Conservation (phyloP, 1,140 invertebrate genomes). For the Brachionus paranguensis region DNA sequence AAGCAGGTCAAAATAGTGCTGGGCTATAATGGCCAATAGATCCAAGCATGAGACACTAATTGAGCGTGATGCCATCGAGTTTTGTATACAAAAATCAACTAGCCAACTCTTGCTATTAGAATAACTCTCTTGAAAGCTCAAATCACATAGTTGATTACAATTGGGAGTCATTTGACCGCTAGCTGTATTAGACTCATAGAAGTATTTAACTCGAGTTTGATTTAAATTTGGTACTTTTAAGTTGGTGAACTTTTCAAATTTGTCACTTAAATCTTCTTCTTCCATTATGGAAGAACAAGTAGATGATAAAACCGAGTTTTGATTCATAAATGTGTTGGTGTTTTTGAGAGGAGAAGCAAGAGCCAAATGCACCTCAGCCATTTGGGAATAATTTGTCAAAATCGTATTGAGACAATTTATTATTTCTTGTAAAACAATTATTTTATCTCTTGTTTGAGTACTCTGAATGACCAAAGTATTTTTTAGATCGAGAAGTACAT, state of each 20-base stretch:
- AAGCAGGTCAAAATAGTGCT: slow-evolving; percentile 23
- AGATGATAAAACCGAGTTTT: not conserved
- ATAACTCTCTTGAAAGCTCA: not conserved
- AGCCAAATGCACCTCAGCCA: slow-evolving; percentile 37
- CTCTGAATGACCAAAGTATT: not conserved
- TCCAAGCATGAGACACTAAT: slow-evolving; percentile 16
- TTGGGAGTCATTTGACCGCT: slow-evolving; percentile 26
- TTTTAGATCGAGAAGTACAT: not conserved
- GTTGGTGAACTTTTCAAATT: not conserved
- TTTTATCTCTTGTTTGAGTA: not conserved
- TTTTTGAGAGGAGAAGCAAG: not conserved
- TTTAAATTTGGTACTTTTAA: slow-evolving; percentile 4
- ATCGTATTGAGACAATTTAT: slow-evolving; percentile 7
- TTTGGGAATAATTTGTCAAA: not conserved
- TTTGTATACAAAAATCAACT: slow-evolving; percentile 31
- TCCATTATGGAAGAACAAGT: not conserved
- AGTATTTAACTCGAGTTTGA: slow-evolving; percentile 21
- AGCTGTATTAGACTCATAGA: slow-evolving; percentile 13
- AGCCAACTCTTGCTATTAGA: not conserved
- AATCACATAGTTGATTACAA: not conserved
- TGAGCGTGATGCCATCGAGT: not conserved
- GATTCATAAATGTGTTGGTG: not conserved
- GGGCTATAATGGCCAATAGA: not conserved
- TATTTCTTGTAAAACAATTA: not conserved
- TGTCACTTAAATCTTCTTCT: not conserved